These are phyloP conservation scores for Tribolium castaneum DNA, from an alignment of 1,140 invertebrate species.

Conservation along the genomic window DNA sequence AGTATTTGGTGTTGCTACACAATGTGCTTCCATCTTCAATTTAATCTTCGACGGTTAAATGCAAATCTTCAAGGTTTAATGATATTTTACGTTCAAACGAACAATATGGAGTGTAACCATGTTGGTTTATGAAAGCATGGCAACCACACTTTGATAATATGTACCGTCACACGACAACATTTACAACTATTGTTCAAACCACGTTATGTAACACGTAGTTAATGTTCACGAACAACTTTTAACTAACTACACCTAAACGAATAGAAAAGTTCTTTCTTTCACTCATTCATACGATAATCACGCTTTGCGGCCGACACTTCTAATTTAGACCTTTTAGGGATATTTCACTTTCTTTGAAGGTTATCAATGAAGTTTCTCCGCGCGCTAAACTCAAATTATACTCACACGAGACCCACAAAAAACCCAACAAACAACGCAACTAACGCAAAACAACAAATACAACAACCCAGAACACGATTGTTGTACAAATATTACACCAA, in stretches of 20 bases:
- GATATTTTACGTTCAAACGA: conserved; percentile 51
- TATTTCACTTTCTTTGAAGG: conserved; percentile 30
- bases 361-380: conserved; percentile 5
- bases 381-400: neutral
- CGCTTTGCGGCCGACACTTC: conserved; percentile 32
- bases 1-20: conserved; percentile 39
- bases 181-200: conserved; percentile 30
- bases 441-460: neutral
- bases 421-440: neutral
- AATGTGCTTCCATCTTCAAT: conserved; percentile 53
- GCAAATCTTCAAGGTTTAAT: conserved; percentile 44
- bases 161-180: conserved; percentile 33
- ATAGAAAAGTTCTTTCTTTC: conserved; percentile 30
- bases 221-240: conserved; percentile 10
- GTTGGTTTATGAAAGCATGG: conserved; percentile 62
- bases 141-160: conserved; percentile 23
- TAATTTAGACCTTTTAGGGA: conserved; percentile 35
- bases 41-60: conserved; percentile 31
- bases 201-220: conserved; percentile 32
- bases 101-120: conserved; percentile 62
- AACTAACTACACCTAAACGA: conserved; percentile 29
- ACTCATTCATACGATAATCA: conserved; percentile 28
- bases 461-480: neutral
- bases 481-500: neutral
- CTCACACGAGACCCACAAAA: neutral